phyloP scores from a whole-genome alignment of 2,797 vertebrate genomes.

The Spinibarbus caldwelli region DNA sequence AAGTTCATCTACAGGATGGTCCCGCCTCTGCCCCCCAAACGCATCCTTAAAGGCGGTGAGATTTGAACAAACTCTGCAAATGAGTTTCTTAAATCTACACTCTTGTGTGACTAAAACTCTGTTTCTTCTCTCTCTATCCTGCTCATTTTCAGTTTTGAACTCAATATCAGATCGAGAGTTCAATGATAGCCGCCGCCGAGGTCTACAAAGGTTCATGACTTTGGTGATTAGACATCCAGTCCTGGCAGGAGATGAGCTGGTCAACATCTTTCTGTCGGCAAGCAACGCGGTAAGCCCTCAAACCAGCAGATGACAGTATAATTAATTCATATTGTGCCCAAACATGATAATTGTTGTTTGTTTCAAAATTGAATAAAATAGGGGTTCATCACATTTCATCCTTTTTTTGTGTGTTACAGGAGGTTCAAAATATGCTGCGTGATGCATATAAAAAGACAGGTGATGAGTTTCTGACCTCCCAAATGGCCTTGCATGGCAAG shows the following conservation, averaged over 20 bases:
- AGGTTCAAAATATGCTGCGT: conserved; percentile 91
- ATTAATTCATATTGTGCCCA: neutral
- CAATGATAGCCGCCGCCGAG: conserved; percentile 91
- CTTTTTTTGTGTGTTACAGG: conserved; percentile 72
- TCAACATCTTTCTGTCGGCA: conserved; percentile 93
- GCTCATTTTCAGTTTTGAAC: conserved; percentile 66
- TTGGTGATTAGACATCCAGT: conserved; percentile 92
- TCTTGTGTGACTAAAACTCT: conserved; percentile 22
- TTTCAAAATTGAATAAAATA: neutral
- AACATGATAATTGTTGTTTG: neutral
- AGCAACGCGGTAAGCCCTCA: conserved; percentile 82
- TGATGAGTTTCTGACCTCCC: conserved; percentile 94
- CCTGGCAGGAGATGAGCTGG: conserved; percentile 89
- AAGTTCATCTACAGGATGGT: conserved; percentile 94
- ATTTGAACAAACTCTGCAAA: neutral
- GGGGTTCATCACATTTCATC: no score
- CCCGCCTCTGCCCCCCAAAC: conserved; percentile 92
- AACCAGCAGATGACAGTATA: neutral
- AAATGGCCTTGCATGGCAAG: conserved; percentile 89
- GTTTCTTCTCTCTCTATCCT: conserved; percentile 30
- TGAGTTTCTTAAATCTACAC: neutral
- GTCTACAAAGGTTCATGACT: conserved; percentile 90
- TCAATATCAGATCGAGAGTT: conserved; percentile 89
- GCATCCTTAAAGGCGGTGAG: conserved; percentile 93
- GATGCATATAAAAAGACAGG: conserved; percentile 89